A percentile compares a stretch with the other conserved stretches of the same genome.
These are phyloP conservation scores for Bradypodion pumilum DNA, from an alignment of 2,797 vertebrate genomes.

Conservation along the genomic window DNA sequence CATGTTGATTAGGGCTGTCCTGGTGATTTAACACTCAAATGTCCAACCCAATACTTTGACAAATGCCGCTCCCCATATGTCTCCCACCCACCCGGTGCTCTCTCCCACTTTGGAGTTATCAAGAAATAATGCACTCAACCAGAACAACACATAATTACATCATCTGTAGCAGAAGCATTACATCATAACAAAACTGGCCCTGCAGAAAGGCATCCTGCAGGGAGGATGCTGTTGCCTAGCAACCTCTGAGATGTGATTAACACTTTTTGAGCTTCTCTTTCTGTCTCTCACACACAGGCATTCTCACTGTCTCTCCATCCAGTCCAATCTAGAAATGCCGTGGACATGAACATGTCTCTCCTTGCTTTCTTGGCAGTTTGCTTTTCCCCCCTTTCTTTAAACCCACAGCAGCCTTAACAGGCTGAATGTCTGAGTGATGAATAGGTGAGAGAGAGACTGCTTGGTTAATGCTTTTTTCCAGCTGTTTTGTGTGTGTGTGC, in stretches of 20 bases:
- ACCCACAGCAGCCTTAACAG: background rate
- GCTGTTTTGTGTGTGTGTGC: background rate
- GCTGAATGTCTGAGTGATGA: background rate
- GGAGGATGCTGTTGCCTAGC: constrained; percentile 37
- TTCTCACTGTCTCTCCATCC: background rate
- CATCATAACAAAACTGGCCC: constrained; percentile 26
- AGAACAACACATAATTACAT: constrained; percentile 30
- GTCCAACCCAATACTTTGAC: background rate
- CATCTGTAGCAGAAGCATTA: constrained; percentile 30
- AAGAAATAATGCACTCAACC: background rate
- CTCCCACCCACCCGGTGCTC: background rate
- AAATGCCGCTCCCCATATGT: background rate
- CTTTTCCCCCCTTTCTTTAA: constrained; percentile 19
- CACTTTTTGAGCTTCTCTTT: constrained; percentile 18
- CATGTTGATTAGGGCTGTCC: background rate
- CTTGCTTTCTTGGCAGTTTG: background rate
- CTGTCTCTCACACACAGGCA: background rate
- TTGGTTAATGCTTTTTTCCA: background rate
- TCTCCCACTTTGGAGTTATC: background rate
- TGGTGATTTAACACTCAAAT: background rate
- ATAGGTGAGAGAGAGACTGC: background rate
- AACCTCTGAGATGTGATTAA: constrained; percentile 33
- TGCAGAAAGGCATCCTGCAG: constrained; percentile 27
- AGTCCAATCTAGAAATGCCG: background rate
- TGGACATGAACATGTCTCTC: background rate